A percentile compares a stretch with the other conserved stretches of the same genome.
phyloP scores from a whole-genome alignment of 2,888 invertebrate species.

The Sarcophaga variegata region DNA sequence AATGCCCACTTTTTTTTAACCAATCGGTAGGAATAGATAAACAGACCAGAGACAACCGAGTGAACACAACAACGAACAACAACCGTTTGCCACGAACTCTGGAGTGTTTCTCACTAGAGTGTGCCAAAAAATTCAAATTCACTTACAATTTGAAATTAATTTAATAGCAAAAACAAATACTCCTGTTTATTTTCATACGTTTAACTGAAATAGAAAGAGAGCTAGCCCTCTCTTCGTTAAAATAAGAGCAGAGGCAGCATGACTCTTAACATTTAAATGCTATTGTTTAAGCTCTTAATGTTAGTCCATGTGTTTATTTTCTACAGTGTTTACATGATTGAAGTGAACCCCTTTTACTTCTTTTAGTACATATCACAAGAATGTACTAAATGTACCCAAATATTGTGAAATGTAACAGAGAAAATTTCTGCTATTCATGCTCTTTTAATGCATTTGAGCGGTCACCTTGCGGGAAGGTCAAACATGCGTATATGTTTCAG shows the following conservation, averaged over 20 bases:
- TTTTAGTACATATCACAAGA: neutral
- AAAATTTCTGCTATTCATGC: slow-evolving; percentile 31
- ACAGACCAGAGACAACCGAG: slow-evolving; percentile 71
- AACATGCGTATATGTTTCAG: slow-evolving; percentile 77
- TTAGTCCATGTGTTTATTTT: neutral
- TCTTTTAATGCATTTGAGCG: slow-evolving; percentile 71
- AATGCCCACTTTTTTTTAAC: slow-evolving; percentile 20
- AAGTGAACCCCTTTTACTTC: neutral
- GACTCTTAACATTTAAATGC: neutral
- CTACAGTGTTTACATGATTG: neutral
- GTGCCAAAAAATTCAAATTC: slow-evolving; percentile 31
- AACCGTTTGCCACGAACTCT: slow-evolving; percentile 79
- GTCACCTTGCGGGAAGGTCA: slow-evolving; percentile 85
- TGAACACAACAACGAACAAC: slow-evolving; percentile 72
- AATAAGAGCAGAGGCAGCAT: no score
- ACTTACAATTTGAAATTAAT: slow-evolving; percentile 26
- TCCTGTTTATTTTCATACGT: slow-evolving; percentile 16
- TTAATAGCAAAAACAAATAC: slow-evolving; percentile 40
- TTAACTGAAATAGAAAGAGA: neutral
- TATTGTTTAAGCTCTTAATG: neutral
- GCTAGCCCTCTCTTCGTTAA: neutral
- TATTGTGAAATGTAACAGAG: neutral
- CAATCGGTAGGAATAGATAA: slow-evolving; percentile 48
- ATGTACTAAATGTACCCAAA: neutral
- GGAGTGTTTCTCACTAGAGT: slow-evolving; percentile 79